These are phyloP conservation scores for Hemicordylus capensis DNA, from an alignment of 2,113 vertebrate species.

Conservation along the genomic window DNA sequence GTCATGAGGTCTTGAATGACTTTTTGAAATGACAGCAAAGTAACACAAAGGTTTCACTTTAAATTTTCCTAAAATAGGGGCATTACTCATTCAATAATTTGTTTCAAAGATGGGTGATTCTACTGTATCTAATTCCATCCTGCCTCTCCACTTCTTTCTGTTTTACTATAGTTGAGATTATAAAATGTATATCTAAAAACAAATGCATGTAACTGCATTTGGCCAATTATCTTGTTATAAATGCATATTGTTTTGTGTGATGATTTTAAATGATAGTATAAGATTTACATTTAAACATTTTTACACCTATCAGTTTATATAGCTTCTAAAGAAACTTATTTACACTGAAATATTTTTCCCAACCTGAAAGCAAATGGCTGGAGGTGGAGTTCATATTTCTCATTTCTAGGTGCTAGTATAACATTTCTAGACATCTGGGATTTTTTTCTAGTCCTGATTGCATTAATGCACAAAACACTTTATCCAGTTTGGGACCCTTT, in stretches of 20 bases:
- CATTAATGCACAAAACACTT: not conserved
- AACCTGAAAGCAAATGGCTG: not conserved
- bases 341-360: not conserved
- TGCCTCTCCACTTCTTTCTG: not conserved
- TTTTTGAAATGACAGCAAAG: constrained; percentile 29
- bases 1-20: constrained; percentile 20
- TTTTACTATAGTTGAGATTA: not conserved
- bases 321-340: constrained; percentile 11
- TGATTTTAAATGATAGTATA: not conserved
- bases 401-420: not conserved
- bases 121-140: not conserved
- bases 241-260: not conserved
- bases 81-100: not conserved
- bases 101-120: not conserved
- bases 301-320: not conserved
- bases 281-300: constrained; percentile 1
- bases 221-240: not conserved
- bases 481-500: constrained; percentile 15
- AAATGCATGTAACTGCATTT: not conserved
- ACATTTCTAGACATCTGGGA: not conserved
- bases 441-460: not conserved
- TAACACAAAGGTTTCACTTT: constrained; percentile 28
- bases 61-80: constrained; percentile 36
- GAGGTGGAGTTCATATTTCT: not conserved
- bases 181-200: not conserved